Base-by-base conservation (phyloP, 92 coral and sea anemone species). In the Paragorgia papillata region DNA sequence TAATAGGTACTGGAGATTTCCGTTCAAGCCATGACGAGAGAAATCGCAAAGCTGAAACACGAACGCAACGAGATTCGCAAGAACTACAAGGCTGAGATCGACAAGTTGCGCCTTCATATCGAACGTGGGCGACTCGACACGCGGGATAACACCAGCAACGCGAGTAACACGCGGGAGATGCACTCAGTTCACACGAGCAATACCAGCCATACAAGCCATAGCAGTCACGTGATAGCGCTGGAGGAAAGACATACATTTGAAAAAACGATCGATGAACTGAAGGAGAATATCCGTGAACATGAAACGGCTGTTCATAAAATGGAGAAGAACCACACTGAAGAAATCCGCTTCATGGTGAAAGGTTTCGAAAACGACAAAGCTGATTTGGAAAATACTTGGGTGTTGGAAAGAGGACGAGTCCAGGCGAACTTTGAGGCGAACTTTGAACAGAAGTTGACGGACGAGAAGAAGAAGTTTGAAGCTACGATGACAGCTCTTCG, bases 1-100 rank as follows among this genome's bases (percentile, higher is more conserved):
- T n/a, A n/a, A n/a, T n/a, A n/a, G n/a, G n/a, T 86, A 0, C 58
- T 93, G 25, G 91, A 88, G 35, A 88, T 74, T 25, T 90, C 97
- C 13, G 86, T 93, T 34, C 90, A 88, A 43, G 88, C 92, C 7
- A 76, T 93, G 76, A 84, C 83, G 13, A 91, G 87, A 69, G 97
- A 93, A 35, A 80, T 93, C 27, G 92, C 81, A 17, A 92, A 90
- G 35, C 82, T 75, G n/a, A 88, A 86, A 63, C 97, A 93, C 57
- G 91, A 90, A 61, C 87, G 85, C 65, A 84, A 84, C 50, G 97
- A 93, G n/a, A 56, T 92, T 15, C 88, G 87, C 61, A 90, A 84
- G 80, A 87, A 79, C 70, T 85, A 84, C 79, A 90, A 86, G 69
- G 85, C 82, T 27, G 90, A 87, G 14, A 86, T 68, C 55, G 75